phyloP scores from a whole-genome alignment of 2,888 invertebrate species.

The Melanotus villosus region DNA sequence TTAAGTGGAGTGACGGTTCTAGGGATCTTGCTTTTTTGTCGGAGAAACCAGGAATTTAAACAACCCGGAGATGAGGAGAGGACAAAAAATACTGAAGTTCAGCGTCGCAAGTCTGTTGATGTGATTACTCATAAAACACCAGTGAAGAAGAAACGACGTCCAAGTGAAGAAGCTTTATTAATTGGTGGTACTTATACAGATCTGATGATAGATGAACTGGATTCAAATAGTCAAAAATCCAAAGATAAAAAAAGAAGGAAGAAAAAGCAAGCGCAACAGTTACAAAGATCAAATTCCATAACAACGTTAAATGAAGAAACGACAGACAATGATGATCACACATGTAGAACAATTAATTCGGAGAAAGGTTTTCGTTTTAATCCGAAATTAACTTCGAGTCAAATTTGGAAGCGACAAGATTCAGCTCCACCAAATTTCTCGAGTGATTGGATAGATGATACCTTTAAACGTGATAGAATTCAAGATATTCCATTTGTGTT shows the following conservation, averaged over 20 bases:
- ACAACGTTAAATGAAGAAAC: constrained; percentile 55
- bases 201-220: constrained; percentile 72
- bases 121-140: constrained; percentile 73
- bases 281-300: constrained; percentile 57
- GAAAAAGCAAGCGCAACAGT: constrained; percentile 49
- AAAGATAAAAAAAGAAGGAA: constrained; percentile 62
- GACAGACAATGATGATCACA: constrained; percentile 34
- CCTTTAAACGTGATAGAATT: constrained; percentile 36
- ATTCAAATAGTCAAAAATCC: constrained; percentile 54
- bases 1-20: constrained; percentile 70
- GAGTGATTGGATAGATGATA: constrained; percentile 56
- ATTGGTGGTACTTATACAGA: constrained; percentile 73
- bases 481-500: constrained; percentile 64
- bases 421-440: constrained; percentile 47
- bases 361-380: constrained; percentile 42
- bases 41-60: constrained; percentile 64
- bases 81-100: constrained; percentile 48
- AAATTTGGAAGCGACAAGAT: constrained; percentile 51
- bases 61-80: constrained; percentile 35
- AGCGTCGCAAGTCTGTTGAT: constrained; percentile 77
- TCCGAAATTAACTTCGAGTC: constrained; percentile 44
- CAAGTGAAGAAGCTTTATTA: constrained; percentile 81
- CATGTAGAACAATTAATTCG: constrained; percentile 34
- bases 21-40: constrained; percentile 71
- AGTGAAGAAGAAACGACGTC: constrained; percentile 75